Evolutionary conservation across 1,140 invertebrate genomes (phyloP).

Genomic region (Chelonus insularis): DNA sequence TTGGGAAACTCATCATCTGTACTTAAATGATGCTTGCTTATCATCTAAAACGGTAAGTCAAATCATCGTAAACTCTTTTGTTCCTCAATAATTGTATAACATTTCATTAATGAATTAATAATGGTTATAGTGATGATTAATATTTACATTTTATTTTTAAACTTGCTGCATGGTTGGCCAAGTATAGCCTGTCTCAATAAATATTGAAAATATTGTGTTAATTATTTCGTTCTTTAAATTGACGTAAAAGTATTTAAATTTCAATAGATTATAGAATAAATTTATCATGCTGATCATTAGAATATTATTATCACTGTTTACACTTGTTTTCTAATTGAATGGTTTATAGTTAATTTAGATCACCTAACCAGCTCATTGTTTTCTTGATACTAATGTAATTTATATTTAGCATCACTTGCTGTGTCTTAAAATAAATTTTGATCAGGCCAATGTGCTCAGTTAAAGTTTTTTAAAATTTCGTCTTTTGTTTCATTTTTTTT

Average conservation of each 20-base stretch:
- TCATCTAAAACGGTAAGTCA: slow-evolving; percentile 76
- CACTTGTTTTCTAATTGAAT: not conserved
- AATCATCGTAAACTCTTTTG: too few species aligned
- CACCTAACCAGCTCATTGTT: not conserved
- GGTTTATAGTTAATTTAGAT: not conserved
- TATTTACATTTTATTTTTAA: too few species aligned
- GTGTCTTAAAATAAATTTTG: not conserved
- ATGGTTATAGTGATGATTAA: not conserved
- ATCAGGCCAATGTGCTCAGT: slow-evolving; percentile 1
- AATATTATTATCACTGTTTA: not conserved
- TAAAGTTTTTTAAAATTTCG: not conserved
- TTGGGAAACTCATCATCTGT: slow-evolving; percentile 80
- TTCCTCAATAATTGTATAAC: too few species aligned
- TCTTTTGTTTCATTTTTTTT: not conserved
- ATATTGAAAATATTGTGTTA: not conserved
- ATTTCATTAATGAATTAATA: not conserved
- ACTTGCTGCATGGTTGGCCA: too few species aligned
- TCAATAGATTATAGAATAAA: not conserved
- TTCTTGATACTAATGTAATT: not conserved
- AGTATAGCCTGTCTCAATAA: too few species aligned
- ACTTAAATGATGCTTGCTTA: slow-evolving; percentile 71
- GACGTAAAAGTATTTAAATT: not conserved
- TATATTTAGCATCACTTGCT: not conserved
- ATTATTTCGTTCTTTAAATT: not conserved
- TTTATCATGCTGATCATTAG: too few species aligned